A percentile compares a stretch with the other conserved stretches of the same genome.
Evolutionary conservation across 2,797 vertebrate species (phyloP).

Genomic region (Ctenopoma multispine): DNA sequence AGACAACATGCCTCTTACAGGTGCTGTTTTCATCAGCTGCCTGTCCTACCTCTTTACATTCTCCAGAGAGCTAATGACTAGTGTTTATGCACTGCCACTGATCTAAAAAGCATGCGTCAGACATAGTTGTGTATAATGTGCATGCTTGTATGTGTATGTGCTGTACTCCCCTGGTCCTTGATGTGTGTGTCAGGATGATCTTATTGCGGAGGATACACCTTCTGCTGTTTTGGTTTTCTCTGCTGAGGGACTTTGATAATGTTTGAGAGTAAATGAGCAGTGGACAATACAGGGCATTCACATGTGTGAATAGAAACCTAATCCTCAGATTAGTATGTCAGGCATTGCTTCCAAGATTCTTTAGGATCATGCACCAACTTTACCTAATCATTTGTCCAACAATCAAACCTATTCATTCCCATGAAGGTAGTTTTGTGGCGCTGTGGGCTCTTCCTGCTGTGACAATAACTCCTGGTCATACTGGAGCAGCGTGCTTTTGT

Average conservation of each 20-base stretch:
- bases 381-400: neutral
- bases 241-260: neutral
- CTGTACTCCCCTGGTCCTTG: neutral
- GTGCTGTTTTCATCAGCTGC: constrained; percentile 36
- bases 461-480: no score
- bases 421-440: neutral
- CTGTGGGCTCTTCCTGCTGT: neutral
- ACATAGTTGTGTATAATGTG: neutral
- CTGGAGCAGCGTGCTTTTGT: no score
- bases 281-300: neutral
- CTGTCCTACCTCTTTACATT: neutral
- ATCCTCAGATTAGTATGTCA: constrained; percentile 1
- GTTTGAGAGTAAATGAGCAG: neutral
- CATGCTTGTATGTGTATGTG: neutral
- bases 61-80: constrained; percentile 37
- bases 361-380: neutral
- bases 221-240: constrained; percentile 9
- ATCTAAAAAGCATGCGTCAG: constrained; percentile 16
- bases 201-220: constrained; percentile 6
- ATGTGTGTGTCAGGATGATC: constrained; percentile 19
- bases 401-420: neutral
- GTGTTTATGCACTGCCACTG: constrained; percentile 42
- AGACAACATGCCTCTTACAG: constrained; percentile 4
- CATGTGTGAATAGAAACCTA: neutral
- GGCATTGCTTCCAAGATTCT: neutral